Conservation (phyloP, 2,113 vertebrate genomes). For the Rhineura floridana region DNA sequence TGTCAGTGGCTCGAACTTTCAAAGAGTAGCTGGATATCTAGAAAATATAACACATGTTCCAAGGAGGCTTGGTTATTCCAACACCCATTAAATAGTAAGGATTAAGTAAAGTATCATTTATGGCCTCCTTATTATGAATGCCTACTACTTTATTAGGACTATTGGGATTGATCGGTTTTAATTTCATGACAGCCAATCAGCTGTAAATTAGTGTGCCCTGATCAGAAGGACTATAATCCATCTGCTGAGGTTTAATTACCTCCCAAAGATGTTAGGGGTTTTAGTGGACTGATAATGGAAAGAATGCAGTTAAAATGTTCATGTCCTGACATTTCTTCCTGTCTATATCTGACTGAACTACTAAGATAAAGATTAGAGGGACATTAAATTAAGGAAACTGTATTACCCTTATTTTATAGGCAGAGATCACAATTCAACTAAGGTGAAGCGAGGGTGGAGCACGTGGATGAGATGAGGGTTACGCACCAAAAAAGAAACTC, state of each 20-base stretch:
- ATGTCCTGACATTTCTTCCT: background rate
- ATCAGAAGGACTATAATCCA: background rate
- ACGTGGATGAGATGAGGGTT: background rate
- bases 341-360: background rate
- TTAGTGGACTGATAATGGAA: background rate
- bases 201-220: background rate
- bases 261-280: background rate
- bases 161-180: background rate
- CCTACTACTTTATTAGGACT: background rate
- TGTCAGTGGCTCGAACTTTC: conserved; percentile 88
- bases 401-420: background rate
- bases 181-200: background rate
- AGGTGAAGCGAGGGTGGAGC: background rate
- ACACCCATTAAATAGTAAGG: background rate
- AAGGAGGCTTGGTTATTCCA: background rate
- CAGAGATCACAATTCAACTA: background rate
- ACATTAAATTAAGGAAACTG: background rate
- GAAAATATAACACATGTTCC: background rate
- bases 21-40: conserved; percentile 89
- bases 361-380: background rate
- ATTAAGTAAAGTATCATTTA: background rate
- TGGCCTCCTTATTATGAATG: background rate
- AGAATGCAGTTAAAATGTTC: background rate
- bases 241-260: background rate
- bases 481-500: background rate